Conservation (phyloP, 2,888 invertebrate species). For the Eupithecia abbreviata region DNA sequence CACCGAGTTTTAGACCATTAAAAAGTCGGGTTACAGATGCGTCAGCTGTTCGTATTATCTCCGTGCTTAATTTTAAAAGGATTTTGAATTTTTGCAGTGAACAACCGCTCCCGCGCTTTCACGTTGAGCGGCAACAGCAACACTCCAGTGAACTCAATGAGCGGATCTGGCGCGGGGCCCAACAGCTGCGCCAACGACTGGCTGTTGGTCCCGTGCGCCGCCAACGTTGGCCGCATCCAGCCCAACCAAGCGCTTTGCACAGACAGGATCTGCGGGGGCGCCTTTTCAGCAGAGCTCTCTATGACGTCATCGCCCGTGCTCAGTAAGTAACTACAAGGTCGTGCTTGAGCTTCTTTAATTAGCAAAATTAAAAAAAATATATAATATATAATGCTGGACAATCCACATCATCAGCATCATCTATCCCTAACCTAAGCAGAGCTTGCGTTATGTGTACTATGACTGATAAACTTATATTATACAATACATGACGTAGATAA, state of each 20-base stretch:
- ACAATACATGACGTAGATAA: too few species aligned
- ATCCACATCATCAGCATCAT: too few species aligned
- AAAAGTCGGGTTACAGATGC: too few species aligned
- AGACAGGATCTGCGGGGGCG: constrained; percentile 92
- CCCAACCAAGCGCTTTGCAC: constrained; percentile 86
- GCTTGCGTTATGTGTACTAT: too few species aligned
- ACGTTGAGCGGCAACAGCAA: constrained; percentile 91
- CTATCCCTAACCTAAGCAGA: too few species aligned
- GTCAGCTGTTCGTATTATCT: too few species aligned
- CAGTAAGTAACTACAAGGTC: constrained; percentile 24
- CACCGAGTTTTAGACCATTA: too few species aligned
- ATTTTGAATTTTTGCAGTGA: constrained; percentile 76
- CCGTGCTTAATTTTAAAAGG: background rate
- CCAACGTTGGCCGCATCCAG: constrained; percentile 85
- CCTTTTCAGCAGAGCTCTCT: constrained; percentile 88
- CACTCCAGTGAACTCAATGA: constrained; percentile 87
- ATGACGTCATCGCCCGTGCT: constrained; percentile 67
- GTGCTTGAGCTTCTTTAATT: background rate
- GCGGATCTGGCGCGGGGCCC: constrained; percentile 85
- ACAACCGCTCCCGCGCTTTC: constrained; percentile 89
- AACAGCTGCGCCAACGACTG: constrained; percentile 91
- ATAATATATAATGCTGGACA: too few species aligned
- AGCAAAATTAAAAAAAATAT: background rate
- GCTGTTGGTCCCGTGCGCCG: constrained; percentile 90
- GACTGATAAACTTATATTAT: too few species aligned